phyloP scores from a whole-genome alignment of 2,888 invertebrate species.

The Venusia cambrica region DNA sequence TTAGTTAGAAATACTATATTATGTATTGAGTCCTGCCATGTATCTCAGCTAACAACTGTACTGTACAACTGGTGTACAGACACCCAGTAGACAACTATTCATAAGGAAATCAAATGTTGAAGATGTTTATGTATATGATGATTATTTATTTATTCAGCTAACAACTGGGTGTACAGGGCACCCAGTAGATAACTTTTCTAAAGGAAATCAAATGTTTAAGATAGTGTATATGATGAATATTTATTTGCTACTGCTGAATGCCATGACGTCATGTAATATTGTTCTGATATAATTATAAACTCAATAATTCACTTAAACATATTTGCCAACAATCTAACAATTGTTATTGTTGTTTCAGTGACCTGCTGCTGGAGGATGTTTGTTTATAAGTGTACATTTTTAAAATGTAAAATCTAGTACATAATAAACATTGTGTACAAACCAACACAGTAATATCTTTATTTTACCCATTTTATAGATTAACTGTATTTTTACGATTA shows the following conservation, averaged over 20 bases:
- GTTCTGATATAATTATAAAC: conserved; percentile 48
- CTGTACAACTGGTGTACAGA: too few relatives aligned
- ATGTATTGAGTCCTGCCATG: too few relatives aligned
- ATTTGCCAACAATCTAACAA: background rate
- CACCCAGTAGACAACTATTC: too few relatives aligned
- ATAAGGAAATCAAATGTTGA: too few relatives aligned
- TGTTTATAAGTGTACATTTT: conserved; percentile 70
- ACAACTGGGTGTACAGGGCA: too few relatives aligned
- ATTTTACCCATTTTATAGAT: conserved; percentile 21
- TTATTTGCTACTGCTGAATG: conserved; percentile 80
- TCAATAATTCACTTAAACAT: background rate
- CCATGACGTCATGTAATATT: conserved; percentile 57
- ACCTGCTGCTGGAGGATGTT: conserved; percentile 59
- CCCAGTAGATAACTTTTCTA: too few relatives aligned
- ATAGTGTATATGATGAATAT: conserved; percentile 54
- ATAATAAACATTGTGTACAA: conserved; percentile 67
- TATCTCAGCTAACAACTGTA: too few relatives aligned
- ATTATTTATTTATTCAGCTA: too few relatives aligned
- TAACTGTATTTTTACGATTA: too few relatives aligned
- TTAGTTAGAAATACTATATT: too few relatives aligned
- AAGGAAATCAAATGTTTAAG: too few relatives aligned
- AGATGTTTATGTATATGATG: too few relatives aligned
- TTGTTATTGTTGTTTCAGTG: conserved; percentile 62
- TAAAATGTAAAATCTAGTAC: conserved; percentile 65
- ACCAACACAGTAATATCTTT: conserved; percentile 38